Percentiles rank a stretch among this genome's conserved stretches.
These are phyloP conservation scores for Drosophila hydei DNA, from an alignment of 1,140 invertebrate species.

Conservation along the genomic window DNA sequence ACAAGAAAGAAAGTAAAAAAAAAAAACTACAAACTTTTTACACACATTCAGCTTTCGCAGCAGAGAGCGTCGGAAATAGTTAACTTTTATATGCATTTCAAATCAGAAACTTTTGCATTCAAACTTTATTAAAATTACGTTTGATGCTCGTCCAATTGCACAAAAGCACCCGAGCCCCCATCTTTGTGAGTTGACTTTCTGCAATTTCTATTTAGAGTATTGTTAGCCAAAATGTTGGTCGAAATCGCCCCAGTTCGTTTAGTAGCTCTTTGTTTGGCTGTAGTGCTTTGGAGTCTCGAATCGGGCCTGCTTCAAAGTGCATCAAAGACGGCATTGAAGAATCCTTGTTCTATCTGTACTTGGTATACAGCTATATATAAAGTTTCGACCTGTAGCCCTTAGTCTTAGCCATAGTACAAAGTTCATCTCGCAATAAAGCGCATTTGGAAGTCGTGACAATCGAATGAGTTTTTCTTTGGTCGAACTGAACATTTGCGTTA, in stretches of 20 bases:
- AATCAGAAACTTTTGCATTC: conserved; percentile 78
- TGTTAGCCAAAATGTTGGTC: conserved; percentile 35
- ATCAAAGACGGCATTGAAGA: too few species aligned
- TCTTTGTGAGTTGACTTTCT: conserved; percentile 35
- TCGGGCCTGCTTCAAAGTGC: too few species aligned
- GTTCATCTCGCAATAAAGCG: conserved; percentile 6
- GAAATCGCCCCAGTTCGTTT: conserved; percentile 25
- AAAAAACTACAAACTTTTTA: conserved; percentile 55
- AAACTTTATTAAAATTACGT: conserved; percentile 80
- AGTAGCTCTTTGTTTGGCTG: conserved; percentile 26
- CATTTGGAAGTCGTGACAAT: conserved; percentile 15
- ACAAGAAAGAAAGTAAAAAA: conserved; percentile 2
- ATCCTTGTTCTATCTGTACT: too few species aligned
- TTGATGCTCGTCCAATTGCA: conserved; percentile 61
- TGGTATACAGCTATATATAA: too few species aligned
- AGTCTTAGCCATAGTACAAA: too few species aligned
- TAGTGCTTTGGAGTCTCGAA: background rate
- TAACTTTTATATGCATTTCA: conserved; percentile 81
- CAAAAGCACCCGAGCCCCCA: background rate
- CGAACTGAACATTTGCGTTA: conserved; percentile 69
- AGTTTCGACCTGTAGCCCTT: too few species aligned
- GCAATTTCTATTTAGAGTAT: conserved; percentile 32
- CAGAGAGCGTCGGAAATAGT: conserved; percentile 69
- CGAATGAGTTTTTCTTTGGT: conserved; percentile 14
- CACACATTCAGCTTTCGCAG: conserved; percentile 59